Evolutionary conservation across 2,113 vertebrate genomes (phyloP).

Genomic region (Dendropsophus ebraccatus): DNA sequence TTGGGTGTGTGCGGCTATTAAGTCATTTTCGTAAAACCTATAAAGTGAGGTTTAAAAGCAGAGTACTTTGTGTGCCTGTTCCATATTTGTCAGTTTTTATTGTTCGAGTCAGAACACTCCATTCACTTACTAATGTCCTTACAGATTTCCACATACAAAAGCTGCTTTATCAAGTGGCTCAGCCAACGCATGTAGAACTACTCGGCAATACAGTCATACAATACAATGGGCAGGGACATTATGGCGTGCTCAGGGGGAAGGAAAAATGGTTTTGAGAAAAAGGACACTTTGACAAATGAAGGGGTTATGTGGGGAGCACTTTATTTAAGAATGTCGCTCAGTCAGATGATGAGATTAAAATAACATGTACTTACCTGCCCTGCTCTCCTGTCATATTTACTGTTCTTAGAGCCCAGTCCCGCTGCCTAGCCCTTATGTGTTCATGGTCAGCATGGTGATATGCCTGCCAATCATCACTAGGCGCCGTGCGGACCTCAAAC

Average conservation of each 20-base stretch:
- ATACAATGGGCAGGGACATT: conserved; percentile 9
- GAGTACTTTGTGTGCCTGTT: conserved; percentile 30
- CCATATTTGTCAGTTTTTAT: background rate
- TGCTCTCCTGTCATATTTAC: too few relatives aligned
- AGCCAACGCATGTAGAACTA: background rate
- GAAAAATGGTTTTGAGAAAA: background rate
- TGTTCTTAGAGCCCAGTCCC: too few relatives aligned
- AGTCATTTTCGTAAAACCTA: conserved; percentile 40
- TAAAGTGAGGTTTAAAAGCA: conserved; percentile 25
- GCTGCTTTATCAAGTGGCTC: conserved; percentile 18
- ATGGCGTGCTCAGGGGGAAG: background rate
- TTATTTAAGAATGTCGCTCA: too few relatives aligned
- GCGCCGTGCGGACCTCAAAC: too few relatives aligned
- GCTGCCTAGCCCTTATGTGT: too few relatives aligned
- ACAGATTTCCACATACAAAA: conserved; percentile 19
- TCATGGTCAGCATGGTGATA: too few relatives aligned
- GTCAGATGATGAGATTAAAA: too few relatives aligned
- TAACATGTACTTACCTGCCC: too few relatives aligned
- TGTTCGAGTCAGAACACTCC: background rate
- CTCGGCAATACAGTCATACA: conserved; percentile 7
- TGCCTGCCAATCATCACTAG: too few relatives aligned
- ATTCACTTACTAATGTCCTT: conserved; percentile 5
- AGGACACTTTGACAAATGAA: background rate
- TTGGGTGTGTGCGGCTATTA: conserved; percentile 46
- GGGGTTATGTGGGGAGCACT: too few relatives aligned